Base-by-base conservation (phyloP, 2,888 invertebrate species). In the Mythimna loreyi region DNA sequence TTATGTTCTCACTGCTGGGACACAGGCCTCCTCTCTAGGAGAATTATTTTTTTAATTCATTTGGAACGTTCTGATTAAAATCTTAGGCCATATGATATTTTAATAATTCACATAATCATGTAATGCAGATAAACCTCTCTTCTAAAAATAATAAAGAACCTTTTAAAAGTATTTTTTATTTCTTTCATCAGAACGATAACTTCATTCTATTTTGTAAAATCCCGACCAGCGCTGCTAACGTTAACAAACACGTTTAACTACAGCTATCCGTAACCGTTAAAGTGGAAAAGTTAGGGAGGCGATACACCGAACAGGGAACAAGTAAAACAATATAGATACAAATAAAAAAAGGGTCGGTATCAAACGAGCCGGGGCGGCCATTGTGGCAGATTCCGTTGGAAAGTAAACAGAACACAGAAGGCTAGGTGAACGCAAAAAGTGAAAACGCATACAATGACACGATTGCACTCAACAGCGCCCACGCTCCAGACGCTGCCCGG, bases 291-390 rank as follows among this genome's bases (percentile, higher is more conserved):
- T 75, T 75, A 56, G 50, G 45, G 47, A 56, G 45, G 45, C 52
- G 63, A 75, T 69, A 76, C 55, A 67, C 45, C 57, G 61, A 77
- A 63, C 72, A 64, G 49, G 56, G 60, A 67, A 59, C 77, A 67
- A 77, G 63, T 77, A 63, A 76, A 76, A 76, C 67, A 67, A 71
- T 66, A 76, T 61, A 59, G 72, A 61, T 61, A 60, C 67, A 77
- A 75, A 76, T 77, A 76, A 76, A 76, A n/a, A 75, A 76, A 63
- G 59, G 76, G 76, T 52, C 67, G 63, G 30, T 60, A 76, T 59
- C 71, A 71, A 76, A 76, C 61, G 58, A 55, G 53, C 36, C 16
- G 47, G 57, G 23, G 43, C 55, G 28, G 61, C 63, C 59, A 60
- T 52, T 69, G 64, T 64, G 69, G 55, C 56, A 58, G 33, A 55